A percentile compares a stretch with the other conserved stretches of the same genome.
phyloP scores from a whole-genome alignment of 2,888 invertebrate species.

The Odontomyia ornata region DNA sequence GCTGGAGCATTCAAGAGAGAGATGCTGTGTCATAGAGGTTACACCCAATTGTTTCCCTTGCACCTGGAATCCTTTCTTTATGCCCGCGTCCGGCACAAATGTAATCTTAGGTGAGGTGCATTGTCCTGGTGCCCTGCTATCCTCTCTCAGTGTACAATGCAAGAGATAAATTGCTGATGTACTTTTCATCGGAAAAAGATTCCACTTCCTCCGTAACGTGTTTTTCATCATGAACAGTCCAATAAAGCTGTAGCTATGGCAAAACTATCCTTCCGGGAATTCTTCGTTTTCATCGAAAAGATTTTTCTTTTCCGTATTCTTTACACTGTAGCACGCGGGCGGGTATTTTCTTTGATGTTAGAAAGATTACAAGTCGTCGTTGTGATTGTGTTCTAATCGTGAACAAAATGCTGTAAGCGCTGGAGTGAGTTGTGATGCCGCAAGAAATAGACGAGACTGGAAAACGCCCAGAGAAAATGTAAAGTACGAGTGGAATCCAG shows the following conservation, averaged over 20 bases:
- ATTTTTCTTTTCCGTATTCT: background rate
- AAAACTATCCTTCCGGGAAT: background rate
- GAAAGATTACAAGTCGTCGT: background rate
- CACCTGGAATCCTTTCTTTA: background rate
- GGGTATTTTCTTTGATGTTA: background rate
- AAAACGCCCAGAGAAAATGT: background rate
- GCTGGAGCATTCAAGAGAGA: no score
- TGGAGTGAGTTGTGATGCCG: background rate
- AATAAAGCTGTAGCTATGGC: background rate
- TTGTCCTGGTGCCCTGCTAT: background rate
- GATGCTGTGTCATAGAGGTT: no score
- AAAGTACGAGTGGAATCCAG: background rate
- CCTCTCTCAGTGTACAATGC: background rate
- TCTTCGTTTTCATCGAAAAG: background rate
- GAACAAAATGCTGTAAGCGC: background rate
- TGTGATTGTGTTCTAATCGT: slow-evolving; percentile 7
- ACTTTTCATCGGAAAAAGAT: background rate
- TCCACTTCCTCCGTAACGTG: background rate
- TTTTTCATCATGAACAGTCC: background rate
- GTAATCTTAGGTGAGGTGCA: background rate
- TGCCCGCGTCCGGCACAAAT: background rate
- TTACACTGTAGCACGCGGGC: background rate
- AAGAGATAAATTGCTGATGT: background rate
- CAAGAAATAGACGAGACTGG: background rate
- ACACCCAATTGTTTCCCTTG: background rate